Percentiles rank a stretch among this genome's conserved stretches.
These are phyloP conservation scores for Irena cyanogastra DNA, from an alignment of 2,113 vertebrate genomes.

Conservation along the genomic window DNA sequence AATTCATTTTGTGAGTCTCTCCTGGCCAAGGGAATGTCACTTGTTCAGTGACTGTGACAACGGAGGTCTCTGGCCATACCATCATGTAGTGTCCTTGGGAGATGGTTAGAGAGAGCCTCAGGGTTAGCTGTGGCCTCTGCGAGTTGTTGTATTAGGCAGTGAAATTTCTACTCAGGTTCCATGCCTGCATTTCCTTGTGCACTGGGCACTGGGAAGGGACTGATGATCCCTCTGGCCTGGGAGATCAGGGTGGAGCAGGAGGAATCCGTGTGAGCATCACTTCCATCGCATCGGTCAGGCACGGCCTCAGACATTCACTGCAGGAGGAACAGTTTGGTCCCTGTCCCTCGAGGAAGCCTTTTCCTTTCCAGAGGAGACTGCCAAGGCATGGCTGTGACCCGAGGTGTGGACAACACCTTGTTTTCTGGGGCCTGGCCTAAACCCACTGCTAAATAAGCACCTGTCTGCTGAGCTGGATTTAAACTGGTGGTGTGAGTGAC, in stretches of 20 bases:
- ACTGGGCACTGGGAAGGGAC: not conserved
- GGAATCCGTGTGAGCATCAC: not conserved
- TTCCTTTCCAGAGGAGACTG: not conserved
- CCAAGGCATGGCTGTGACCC: not conserved
- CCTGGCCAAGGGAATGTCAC: not conserved
- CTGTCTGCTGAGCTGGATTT: not conserved
- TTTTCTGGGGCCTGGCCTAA: not conserved
- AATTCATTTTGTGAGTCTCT: not conserved
- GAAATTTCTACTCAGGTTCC: not conserved
- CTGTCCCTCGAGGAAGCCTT: not conserved
- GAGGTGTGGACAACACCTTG: not conserved
- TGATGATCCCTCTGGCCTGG: not conserved
- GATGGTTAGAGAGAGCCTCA: not conserved
- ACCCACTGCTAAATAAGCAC: not conserved
- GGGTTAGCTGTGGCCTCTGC: not conserved
- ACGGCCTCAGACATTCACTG: not conserved
- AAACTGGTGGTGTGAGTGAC: not conserved
- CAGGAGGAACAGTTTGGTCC: not conserved
- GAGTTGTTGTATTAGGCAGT: not conserved
- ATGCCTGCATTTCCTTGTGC: not conserved
- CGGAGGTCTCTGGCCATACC: not conserved
- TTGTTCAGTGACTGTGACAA: not conserved
- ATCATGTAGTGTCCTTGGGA: not conserved
- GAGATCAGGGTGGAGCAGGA: fast-evolving
- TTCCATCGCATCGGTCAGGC: not conserved